Evolutionary conservation across 2,797 vertebrate species (phyloP), one percentile per base, ranked within the genome.

Genomic region (Sebastes iracundus): DNA sequence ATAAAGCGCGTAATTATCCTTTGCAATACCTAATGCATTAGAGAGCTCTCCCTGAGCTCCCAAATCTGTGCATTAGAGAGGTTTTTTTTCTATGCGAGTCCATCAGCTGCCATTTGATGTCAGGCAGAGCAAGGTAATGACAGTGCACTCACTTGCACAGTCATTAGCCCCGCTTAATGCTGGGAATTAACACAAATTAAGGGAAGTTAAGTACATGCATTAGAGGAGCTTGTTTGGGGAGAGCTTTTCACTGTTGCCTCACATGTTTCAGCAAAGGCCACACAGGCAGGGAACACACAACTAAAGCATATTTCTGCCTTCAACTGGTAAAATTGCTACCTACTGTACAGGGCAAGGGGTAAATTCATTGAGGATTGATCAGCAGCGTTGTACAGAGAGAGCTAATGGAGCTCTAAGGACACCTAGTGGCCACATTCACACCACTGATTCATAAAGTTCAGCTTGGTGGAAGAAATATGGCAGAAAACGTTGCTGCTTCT

Each of bases 101-200:
- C 93, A 95, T 94, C 94, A 94, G 91, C 87, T 87, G 92, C 93
- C 90, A 93, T 95, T 93, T 92, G 91, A 93, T 89, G 90, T 93
- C 82, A 88, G 90, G 85, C 87, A 90, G 87, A 89, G 90, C 79
- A 92, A 93, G 89, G 93, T 94, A 95, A 94, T 95, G 91, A 93
- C 92, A 92, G 93, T 92, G 91, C 93, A 94, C 94, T 95, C 92
- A 90, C 91, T 91, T 90, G 90, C 84, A 78, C 89, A 86, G 94
- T 94, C 93, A 93, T 94, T 94, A 94, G 91, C 90, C 92, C 78
- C 69, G 90, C 87, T 93, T 94, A 95, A 93, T 93, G 92, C 91
- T 81, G 86, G 92, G 93, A 94, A 94, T 95, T 95, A 95, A 94
- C 93, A 94, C 93, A 95, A 95, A 95, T 95, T 94, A 95, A 95